Base-by-base conservation (phyloP, 2,888 invertebrate genomes). In the Willowsia nigromaculata region DNA sequence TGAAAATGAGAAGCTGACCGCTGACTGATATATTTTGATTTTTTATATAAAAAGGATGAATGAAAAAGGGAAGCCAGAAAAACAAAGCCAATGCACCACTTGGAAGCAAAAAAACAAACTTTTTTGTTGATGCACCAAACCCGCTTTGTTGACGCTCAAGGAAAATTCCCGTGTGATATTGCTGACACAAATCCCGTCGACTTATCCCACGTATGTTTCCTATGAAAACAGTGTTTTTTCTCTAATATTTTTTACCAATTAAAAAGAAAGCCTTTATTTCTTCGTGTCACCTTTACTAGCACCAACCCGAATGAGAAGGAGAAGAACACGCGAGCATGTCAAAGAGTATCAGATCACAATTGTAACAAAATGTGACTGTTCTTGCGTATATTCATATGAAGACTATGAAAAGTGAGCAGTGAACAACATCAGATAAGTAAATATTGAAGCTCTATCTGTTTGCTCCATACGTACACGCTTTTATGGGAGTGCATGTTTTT, bases 121-220 rank as follows among this genome's bases (percentile, higher is more conserved):
- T n/a, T 71, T 25, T 74, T 43, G 9, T n/a, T 50, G 71, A 43
- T 74, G 30, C 74, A 47, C 65, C 0, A 53, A 40, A 76, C 37
- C 33, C 47, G 9, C 18, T 74, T 56, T 85, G 43, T 30, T 76
- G 18, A 85, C n/a, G 30, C 25, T 5, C 62, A 62, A 59, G n/a
- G n/a, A n/a, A 59, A 59, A 59, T 59, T 18, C 62, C 82, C 47
- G 82, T 88, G 88, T 88, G 88, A 62, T 88, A 62, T 82, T 82
- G 37, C 82, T 83, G 76, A 88, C 83, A 83, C 88, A 74, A 76
- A 56, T 88, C 74, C 53, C 27, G 37, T 56, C 40, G 22, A 81
- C 71, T 53, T 25, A 50, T 40, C n/a, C 68, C 80, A 80, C 80
- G 68, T 74, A 33, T 62, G 5, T 76, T 65, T 40, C 22, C 13